Percentiles rank a stretch among this genome's conserved stretches.
Evolutionary conservation across 2,888 invertebrate genomes (phyloP).

Genomic region (Panorpa germanica): DNA sequence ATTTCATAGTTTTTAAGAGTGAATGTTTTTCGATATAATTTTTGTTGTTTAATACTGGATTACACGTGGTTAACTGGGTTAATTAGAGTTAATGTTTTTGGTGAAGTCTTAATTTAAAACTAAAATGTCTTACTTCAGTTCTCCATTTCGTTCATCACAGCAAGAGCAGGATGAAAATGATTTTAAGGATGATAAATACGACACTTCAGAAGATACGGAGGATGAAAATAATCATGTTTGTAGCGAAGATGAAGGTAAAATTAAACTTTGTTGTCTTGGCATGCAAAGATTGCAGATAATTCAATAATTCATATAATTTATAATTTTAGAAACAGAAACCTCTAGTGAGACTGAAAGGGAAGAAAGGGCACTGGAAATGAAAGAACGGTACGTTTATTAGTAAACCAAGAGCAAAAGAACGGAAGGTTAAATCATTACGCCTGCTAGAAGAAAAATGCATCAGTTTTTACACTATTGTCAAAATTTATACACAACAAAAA

Average conservation of each 20-base stretch:
- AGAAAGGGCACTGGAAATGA: constrained; percentile 1
- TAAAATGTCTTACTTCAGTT: no score
- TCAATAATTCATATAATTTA: constrained; percentile 14
- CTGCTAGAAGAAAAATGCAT: no score
- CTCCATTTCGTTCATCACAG: no score
- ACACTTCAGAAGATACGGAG: constrained; percentile 49
- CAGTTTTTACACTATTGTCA: constrained; percentile 6
- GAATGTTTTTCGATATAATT: no score
- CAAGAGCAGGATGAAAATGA: constrained; percentile 54
- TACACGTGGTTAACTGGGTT: no score
- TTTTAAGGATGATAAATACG: constrained; percentile 52
- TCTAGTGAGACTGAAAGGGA: constrained; percentile 72
- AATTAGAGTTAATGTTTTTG: no score
- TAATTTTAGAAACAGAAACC: constrained; percentile 59
- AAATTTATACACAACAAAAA: neutral
- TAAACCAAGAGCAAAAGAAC: no score
- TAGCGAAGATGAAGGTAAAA: constrained; percentile 28
- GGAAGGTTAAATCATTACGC: no score
- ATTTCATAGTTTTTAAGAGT: no score
- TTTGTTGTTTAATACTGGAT: no score
- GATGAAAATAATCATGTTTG: constrained; percentile 40
- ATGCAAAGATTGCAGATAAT: constrained; percentile 1
- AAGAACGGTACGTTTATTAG: constrained; percentile 2
- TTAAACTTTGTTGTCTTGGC: constrained; percentile 19
- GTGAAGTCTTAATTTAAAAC: no score